A percentile compares a stretch with the other conserved stretches of the same genome.
These are phyloP conservation scores for Drosophila leontia DNA, from an alignment of 1,140 invertebrate genomes.

Conservation along the genomic window DNA sequence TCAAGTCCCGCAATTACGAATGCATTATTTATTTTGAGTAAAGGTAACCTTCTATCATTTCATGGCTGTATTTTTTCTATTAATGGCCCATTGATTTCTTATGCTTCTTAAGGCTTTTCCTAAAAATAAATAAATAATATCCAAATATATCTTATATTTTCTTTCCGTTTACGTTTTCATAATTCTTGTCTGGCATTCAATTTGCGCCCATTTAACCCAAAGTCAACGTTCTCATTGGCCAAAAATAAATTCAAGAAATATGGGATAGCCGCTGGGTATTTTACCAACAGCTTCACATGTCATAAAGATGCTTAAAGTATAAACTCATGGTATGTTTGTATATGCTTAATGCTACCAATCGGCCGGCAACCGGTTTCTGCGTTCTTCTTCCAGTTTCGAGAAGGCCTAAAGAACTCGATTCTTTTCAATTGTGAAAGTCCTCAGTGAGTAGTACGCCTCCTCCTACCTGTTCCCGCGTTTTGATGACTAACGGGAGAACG, in stretches of 20 bases:
- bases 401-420: constrained; percentile 18
- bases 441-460: background rate
- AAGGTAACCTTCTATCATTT: background rate
- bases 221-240: constrained; percentile 28
- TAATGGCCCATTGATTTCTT: background rate
- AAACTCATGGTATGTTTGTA: constrained; percentile 7
- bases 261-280: constrained; percentile 10
- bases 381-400: constrained; percentile 15
- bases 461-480: background rate
- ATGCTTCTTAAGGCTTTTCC: accelerated
- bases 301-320: constrained; percentile 12
- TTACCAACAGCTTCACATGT: constrained; percentile 11
- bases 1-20: too few relatives aligned
- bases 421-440: constrained; percentile 38
- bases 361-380: constrained; percentile 33
- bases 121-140: background rate
- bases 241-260: constrained; percentile 30
- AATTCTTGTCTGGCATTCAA: background rate
- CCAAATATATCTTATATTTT: background rate
- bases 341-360: constrained; percentile 10
- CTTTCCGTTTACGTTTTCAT: background rate
- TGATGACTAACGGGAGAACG: constrained; percentile 31
- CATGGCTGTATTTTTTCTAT: too few relatives aligned
- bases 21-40: background rate
- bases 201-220: constrained; percentile 6